phyloP scores from a whole-genome alignment of 2,888 invertebrate species.

The Euplagia quadripunctaria region DNA sequence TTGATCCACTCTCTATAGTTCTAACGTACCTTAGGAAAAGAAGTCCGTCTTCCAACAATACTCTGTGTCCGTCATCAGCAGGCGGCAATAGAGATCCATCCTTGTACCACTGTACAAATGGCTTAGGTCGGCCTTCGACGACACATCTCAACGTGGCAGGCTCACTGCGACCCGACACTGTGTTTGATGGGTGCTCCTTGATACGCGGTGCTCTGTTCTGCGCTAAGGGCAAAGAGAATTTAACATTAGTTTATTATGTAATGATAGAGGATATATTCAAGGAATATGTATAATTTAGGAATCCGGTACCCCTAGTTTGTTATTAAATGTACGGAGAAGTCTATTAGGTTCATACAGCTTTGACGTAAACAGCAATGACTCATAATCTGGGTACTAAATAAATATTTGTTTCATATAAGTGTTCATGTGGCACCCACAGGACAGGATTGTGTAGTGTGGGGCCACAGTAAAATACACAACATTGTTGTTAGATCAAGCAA shows the following conservation, averaged over 20 bases:
- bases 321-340: too few relatives aligned
- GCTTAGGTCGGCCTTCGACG: constrained; percentile 97
- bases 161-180: constrained; percentile 98
- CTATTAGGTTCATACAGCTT: too few relatives aligned
- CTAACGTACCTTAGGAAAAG: constrained; percentile 92
- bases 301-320: too few relatives aligned
- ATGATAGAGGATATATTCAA: neutral
- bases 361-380: too few relatives aligned
- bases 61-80: constrained; percentile 95
- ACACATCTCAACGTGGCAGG: constrained; percentile 99
- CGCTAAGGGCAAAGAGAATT: constrained; percentile 81
- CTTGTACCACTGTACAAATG: constrained; percentile 97
- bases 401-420: too few relatives aligned
- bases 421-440: too few relatives aligned
- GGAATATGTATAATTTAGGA: neutral
- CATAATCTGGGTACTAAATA: too few relatives aligned
- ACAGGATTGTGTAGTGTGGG: too few relatives aligned
- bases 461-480: too few relatives aligned
- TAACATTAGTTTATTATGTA: neutral
- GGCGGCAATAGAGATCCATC: constrained; percentile 94
- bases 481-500: too few relatives aligned
- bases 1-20: neutral
- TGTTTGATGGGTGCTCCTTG: constrained; percentile 98
- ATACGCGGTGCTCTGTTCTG: constrained; percentile 97
- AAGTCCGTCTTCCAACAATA: constrained; percentile 96